Conservation (phyloP, 2,113 vertebrate species). For the Oncorhynchus tshawytscha region DNA sequence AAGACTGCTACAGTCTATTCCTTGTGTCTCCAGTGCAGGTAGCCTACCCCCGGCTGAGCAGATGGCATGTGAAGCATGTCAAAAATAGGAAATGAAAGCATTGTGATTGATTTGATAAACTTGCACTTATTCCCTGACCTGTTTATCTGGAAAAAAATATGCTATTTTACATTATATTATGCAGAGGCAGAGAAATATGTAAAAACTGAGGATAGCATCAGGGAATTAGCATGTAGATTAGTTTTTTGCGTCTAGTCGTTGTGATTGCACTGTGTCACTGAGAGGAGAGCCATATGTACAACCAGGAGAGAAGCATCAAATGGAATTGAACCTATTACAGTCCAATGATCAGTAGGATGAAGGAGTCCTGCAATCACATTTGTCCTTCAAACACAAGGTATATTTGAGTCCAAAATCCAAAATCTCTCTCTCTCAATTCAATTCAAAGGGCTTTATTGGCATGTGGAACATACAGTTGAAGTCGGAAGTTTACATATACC, state of each 20-base stretch:
- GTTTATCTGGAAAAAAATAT: background rate
- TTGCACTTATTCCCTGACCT: background rate
- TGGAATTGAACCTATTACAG: background rate
- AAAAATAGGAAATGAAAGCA: background rate
- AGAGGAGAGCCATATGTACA: background rate
- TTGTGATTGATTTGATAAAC: background rate
- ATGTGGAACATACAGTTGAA: too few species aligned
- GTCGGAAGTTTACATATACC: too few species aligned
- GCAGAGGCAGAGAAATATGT: background rate
- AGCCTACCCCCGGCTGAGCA: background rate
- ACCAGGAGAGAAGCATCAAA: background rate
- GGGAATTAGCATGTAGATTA: background rate
- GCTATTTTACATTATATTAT: background rate
- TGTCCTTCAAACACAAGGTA: background rate
- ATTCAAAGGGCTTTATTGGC: too few species aligned
- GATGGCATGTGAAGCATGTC: background rate
- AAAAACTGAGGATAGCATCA: background rate
- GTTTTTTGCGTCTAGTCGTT: background rate
- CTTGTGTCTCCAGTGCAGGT: background rate
- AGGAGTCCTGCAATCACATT: background rate
- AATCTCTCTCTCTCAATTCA: background rate
- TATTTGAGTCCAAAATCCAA: slow-evolving; percentile 3
- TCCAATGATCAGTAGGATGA: background rate
- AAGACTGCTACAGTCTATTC: slow-evolving; percentile 12
- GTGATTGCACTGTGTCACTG: background rate